phyloP scores from a whole-genome alignment of 2,113 vertebrate species.

The Hippocampus abdominalis region DNA sequence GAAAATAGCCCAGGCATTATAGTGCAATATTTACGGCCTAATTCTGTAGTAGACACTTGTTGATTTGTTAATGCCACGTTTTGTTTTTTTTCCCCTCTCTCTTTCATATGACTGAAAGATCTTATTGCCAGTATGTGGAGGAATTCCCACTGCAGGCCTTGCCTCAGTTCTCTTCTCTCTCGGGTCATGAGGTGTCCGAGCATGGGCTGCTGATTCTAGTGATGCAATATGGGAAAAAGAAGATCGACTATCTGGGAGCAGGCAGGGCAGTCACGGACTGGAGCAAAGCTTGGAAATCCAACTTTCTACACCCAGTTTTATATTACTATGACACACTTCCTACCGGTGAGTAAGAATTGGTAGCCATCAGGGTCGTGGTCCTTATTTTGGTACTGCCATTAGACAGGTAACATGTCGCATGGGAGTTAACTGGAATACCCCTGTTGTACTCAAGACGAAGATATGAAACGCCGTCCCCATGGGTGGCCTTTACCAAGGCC shows the following conservation, averaged over 20 bases:
- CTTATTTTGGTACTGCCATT: not conserved
- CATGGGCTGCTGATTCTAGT: conserved; percentile 82
- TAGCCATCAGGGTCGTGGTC: too few species aligned
- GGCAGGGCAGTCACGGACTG: conserved; percentile 85
- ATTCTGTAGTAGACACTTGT: too few species aligned
- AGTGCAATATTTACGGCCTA: too few species aligned
- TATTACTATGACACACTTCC: conserved; percentile 87
- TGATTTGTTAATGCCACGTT: not conserved
- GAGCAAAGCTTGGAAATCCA: conserved; percentile 87
- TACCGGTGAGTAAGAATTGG: conserved; percentile 73
- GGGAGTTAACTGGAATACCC: not conserved
- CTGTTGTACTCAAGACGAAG: conserved; percentile 70
- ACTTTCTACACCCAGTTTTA: conserved; percentile 94
- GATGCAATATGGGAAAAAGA: conserved; percentile 92
- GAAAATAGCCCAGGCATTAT: too few species aligned
- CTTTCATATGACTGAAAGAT: conserved; percentile 28
- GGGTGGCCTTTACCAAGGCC: conserved; percentile 88
- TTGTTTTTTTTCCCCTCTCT: not conserved
- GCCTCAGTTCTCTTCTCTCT: conserved; percentile 78
- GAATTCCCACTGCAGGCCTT: conserved; percentile 86
- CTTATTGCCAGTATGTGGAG: conserved; percentile 84
- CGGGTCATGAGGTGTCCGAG: conserved; percentile 71
- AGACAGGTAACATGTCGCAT: not conserved
- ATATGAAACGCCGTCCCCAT: conserved; percentile 79
- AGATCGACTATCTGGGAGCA: conserved; percentile 72